phyloP scores from a whole-genome alignment of 2,113 vertebrate species.

The Trogon surrucura region DNA sequence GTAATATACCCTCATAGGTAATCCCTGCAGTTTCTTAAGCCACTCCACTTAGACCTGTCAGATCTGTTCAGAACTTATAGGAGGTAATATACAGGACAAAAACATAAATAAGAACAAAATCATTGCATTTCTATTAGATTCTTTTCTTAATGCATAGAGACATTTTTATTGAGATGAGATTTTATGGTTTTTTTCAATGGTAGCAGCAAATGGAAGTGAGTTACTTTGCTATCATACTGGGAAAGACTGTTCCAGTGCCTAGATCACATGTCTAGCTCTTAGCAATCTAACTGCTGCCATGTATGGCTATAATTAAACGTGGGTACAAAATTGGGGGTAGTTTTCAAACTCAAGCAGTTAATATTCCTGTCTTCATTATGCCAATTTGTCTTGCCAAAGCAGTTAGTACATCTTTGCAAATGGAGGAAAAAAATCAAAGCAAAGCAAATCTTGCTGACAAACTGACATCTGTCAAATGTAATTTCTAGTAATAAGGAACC shows the following conservation, averaged over 20 bases:
- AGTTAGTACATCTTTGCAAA: neutral
- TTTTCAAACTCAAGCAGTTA: neutral
- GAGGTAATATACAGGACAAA: neutral
- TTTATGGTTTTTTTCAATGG: neutral
- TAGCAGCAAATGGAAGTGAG: neutral
- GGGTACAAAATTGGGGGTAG: neutral
- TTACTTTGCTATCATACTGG: neutral
- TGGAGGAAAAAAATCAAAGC: neutral
- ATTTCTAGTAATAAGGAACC: neutral
- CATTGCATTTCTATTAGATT: neutral
- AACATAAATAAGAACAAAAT: neutral
- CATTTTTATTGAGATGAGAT: neutral
- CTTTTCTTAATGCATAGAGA: neutral
- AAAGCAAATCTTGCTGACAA: neutral
- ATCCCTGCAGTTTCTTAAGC: neutral
- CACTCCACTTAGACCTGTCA: neutral
- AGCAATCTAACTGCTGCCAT: neutral
- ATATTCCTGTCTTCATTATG: constrained; percentile 2
- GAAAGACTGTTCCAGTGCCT: neutral
- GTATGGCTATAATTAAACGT: neutral
- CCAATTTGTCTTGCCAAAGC: constrained; percentile 17
- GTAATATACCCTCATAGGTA: neutral
- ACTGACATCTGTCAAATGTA: constrained; percentile 31
- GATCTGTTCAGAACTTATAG: neutral
- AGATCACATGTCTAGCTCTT: neutral